Evolutionary conservation across 2,888 invertebrate genomes (phyloP), one percentile per base, ranked within the genome.

Genomic region (Selenia dentaria): DNA sequence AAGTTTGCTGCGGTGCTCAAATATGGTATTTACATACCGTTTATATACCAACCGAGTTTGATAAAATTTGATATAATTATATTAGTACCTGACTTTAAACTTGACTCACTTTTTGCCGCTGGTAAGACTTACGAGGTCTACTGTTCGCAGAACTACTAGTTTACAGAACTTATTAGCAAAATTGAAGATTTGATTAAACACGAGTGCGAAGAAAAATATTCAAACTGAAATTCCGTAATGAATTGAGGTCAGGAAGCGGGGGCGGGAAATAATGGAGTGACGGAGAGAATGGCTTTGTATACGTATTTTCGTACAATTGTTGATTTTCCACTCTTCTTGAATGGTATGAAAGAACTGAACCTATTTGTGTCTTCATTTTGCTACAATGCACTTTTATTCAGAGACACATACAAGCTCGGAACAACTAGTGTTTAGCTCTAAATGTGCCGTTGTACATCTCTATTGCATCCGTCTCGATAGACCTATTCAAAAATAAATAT

Each of bases 191-290:
- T 66, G 57, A 67, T 70, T 67, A 55, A 64, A 65, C 65, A 66
- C 61, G 53, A 57, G 51, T 41, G 40, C 35, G 48, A 49, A 52
- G 54, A 52, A 64, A 67, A 64, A 67, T 60, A 64, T 72, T 68
- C 61, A 58, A 64, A 62, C 67, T 62, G 46, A 54, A 64, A 65
- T 59, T 59, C 58, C 57, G 54, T 67, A 72, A 61, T 70, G 68
- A 71, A 74, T 74, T 68, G 68, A 54, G 66, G 65, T 70, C 69
- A 68, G 64, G 59, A 65, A 67, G 62, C 50, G 41, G 56, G 62
- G 51, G 50, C 55, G 62, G 56, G 54, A 57, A 58, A 65, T 59
- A 68, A 69, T 66, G 59, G 64, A 68, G 54, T 64, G 64, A 64
- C 65, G 64, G 61, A 39, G 34, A 57, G 67, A 67, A 64, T 62